Conservation (phyloP, 2,888 invertebrate genomes). For the Drosophila anomalata region DNA sequence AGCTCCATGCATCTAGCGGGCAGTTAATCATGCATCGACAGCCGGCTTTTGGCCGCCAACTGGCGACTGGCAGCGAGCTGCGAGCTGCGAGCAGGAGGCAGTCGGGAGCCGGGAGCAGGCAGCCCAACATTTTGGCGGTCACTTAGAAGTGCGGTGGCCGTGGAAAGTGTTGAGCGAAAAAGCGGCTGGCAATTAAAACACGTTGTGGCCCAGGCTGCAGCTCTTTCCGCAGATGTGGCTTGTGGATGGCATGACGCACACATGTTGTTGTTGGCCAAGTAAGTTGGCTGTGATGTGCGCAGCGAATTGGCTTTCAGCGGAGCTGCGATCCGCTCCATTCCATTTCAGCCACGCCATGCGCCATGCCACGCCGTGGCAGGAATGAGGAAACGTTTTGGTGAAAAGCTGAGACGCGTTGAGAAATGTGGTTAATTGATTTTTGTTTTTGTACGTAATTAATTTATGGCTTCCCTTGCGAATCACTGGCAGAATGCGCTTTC, state of each 20-base stretch:
- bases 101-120: conserved; percentile 25
- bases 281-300: conserved; percentile 59
- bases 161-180: conserved; percentile 79
- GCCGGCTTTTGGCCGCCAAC: conserved; percentile 25
- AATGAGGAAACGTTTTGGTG: conserved; percentile 75
- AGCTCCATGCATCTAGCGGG: conserved; percentile 37
- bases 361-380: conserved; percentile 49
- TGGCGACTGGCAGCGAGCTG: conserved; percentile 6
- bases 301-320: conserved; percentile 69
- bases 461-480: conserved; percentile 36
- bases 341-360: conserved; percentile 15
- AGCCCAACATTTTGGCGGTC: conserved; percentile 69
- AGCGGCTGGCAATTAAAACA: conserved; percentile 79
- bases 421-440: conserved; percentile 79
- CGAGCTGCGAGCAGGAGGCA: conserved; percentile 26
- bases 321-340: conserved; percentile 29
- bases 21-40: conserved; percentile 82
- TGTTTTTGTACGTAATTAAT: conserved; percentile 45
- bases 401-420: conserved; percentile 76
- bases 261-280: conserved; percentile 67
- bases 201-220: conserved; percentile 53
- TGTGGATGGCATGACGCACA: conserved; percentile 65
- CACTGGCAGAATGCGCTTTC: conserved; percentile 11
- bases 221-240: conserved; percentile 7
- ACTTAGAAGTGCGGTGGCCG: conserved; percentile 66